Base-by-base conservation (phyloP, 1,140 invertebrate species). In the Drosophila cardini region DNA sequence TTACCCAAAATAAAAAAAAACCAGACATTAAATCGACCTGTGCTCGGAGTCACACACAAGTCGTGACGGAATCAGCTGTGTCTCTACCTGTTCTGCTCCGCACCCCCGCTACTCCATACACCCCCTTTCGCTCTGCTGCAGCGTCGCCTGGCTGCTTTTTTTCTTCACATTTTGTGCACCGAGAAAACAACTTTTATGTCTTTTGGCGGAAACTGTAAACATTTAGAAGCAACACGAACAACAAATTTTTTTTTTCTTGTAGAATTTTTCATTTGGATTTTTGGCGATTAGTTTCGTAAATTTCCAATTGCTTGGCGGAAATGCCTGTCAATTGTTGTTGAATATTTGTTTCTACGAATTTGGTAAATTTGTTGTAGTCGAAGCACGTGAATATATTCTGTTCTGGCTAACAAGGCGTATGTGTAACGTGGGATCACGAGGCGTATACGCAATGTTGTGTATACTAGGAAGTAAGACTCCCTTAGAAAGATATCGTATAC, bases 11-110 rank as follows among this genome's bases (percentile, higher is more conserved):
- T 40, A 40, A 2, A 78, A 65, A 80, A 77, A 73, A 53, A 56
- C 36, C 43, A 67, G 55, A 16, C 60, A 16, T n/a, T 48, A 34
- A 55, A 46, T 71, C 48, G 48, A 72, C 48, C 67, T 34, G 62
- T 58, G 62, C 67, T 26, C 21, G 21, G 3, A 26, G 43, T 46
- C 34, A 10, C 48, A n/a, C 30, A 10, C 57, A 80, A 87, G 56
- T 79, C 80, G 83, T 83, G 79, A 82, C 82, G 83, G 83, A 86
- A 84, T 80, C 81, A 84, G 81, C 83, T 87, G 82, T 86, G 63
- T 52, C 52, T 70, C 15, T 52, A 53, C 16, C 43, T 50, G 26
- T 21, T 34, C 52, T 8, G 53, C 32, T 15, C 46, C 11, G 7
- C 34, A 1, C 4, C 42, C 52, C 10, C 36, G n/a, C 40, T 34